Evolutionary conservation across 2,797 vertebrate species (phyloP).

Genomic region (Coregonus ussuriensis): DNA sequence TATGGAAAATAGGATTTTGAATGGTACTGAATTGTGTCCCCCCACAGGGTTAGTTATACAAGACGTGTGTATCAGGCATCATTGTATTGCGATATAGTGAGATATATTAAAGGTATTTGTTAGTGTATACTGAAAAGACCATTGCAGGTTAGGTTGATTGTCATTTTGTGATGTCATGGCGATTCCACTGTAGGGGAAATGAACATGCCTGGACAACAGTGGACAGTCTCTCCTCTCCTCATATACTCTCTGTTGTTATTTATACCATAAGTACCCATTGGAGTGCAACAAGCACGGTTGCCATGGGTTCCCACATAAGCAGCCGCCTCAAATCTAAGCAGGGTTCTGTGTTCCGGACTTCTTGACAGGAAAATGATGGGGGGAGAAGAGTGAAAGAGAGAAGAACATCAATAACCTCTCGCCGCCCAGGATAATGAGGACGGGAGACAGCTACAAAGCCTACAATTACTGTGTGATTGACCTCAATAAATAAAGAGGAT

Average conservation of each 20-base stretch:
- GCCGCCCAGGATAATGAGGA: slow-evolving; percentile 49
- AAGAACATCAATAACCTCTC: slow-evolving; percentile 46
- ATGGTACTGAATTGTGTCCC: too few species aligned
- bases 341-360: slow-evolving; percentile 31
- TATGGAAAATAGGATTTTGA: too few species aligned
- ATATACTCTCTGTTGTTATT: background rate
- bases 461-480: slow-evolving; percentile 62
- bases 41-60: too few species aligned
- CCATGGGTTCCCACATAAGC: slow-evolving; percentile 39
- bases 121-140: background rate
- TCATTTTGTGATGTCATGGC: background rate
- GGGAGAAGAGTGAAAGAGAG: slow-evolving; percentile 23
- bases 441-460: slow-evolving; percentile 55
- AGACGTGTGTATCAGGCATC: background rate
- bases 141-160: too few species aligned
- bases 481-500: slow-evolving; percentile 50
- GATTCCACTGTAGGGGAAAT: background rate
- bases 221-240: background rate
- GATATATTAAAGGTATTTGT: background rate
- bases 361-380: slow-evolving; percentile 37
- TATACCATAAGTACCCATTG: slow-evolving; percentile 26
- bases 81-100: background rate
- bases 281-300: slow-evolving; percentile 37
- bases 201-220: background rate
- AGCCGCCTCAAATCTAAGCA: slow-evolving; percentile 27